Evolutionary conservation across 2,797 vertebrate species (phyloP), one percentile per base, ranked within the genome.

Genomic region (Luscinia luscinia): DNA sequence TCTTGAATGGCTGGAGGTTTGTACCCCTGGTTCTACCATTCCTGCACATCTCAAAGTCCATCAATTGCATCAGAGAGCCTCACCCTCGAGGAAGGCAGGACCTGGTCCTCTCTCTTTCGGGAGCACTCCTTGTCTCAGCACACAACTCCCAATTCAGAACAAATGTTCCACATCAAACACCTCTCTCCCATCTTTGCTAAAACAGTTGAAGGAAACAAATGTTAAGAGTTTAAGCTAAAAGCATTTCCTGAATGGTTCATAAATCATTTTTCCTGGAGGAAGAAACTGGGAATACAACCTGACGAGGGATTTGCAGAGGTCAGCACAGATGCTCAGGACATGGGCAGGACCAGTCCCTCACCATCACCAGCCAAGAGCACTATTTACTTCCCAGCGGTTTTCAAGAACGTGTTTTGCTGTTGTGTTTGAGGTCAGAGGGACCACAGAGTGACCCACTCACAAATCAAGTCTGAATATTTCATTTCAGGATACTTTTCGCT

Each of bases 401-500:
- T 69, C 51, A 84, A 18, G 92, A 94, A 93, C 72, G 24, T 70
- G 76, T 89, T 97, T 95, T 93, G 73, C 49, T 90, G 62, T 79
- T 69, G 61, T 70, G 27, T 69, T 88, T 96, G 96, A 95, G 95
- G 95, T 94, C 87, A 93, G 34, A 82, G 34, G 67, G 77, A 96
- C 94, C 94, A 64, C 87, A 90, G 85, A 77, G 61, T 0, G 23
- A 95, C 80, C 89, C 70, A 63, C 80, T 91, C 38, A 15, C 77
- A 96, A 91, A 90, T 90, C 63, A 26, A 81, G 45, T 2, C 83
- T 74, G 87, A 87, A 48, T 90, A 77, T 90, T 95, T 88, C 77
- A 68, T 81, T 93, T 88, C 6, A 2, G 61, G 74, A 87, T 93
- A 84, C 83, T 90, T 89, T 90, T 59, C 1, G 9, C 70, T 96